A percentile compares a stretch with the other conserved stretches of the same genome.
phyloP scores from a whole-genome alignment of 2,797 vertebrate species.

The Leucoraja ocellata region DNA sequence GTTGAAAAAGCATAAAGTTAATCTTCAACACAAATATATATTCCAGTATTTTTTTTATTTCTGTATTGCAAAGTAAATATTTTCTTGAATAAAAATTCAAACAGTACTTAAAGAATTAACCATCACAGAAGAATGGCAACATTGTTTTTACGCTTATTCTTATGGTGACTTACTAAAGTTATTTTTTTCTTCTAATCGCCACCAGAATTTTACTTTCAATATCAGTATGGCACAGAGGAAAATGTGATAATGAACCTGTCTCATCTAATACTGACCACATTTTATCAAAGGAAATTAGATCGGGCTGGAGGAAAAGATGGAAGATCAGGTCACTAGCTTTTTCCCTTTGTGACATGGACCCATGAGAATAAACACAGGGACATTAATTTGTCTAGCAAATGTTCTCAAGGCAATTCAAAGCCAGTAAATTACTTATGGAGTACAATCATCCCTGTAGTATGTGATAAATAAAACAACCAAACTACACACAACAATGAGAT shows the following conservation, averaged over 20 bases:
- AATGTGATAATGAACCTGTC: neutral
- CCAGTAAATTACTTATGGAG: neutral
- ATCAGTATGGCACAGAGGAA: neutral
- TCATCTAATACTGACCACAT: neutral
- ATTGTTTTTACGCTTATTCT: neutral
- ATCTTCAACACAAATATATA: neutral
- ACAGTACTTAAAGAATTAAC: neutral
- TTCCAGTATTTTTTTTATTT: neutral
- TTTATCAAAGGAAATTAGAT: constrained; percentile 7
- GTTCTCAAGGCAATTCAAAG: neutral
- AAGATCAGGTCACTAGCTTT: neutral
- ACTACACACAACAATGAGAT: neutral
- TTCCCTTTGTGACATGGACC: neutral
- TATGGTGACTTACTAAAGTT: neutral
- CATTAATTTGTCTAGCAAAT: neutral
- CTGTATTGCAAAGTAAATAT: neutral
- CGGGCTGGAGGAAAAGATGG: neutral
- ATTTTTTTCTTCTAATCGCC: neutral
- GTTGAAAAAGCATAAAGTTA: neutral
- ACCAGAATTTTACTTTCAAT: neutral
- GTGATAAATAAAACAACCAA: neutral
- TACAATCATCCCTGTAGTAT: neutral
- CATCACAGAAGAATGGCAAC: neutral
- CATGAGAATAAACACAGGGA: neutral
- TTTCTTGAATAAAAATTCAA: neutral